A percentile compares a stretch with the other conserved stretches of the same genome.
phyloP scores from a whole-genome alignment of 2,113 vertebrate genomes.

The Engraulis encrasicolus region DNA sequence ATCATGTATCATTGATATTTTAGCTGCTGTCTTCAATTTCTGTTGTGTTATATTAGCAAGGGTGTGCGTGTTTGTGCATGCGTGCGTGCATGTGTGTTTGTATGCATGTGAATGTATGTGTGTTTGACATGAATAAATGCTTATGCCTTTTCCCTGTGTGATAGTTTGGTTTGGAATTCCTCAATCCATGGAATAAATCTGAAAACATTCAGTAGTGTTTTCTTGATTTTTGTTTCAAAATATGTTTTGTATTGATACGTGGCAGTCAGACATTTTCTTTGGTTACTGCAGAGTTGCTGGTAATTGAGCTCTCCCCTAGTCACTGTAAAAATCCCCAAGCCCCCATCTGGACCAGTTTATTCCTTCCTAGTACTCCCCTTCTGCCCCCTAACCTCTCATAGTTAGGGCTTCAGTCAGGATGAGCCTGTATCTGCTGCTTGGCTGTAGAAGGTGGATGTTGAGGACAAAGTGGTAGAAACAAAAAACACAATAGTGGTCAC shows the following conservation, averaged over 20 bases:
- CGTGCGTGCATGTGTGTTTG: not conserved
- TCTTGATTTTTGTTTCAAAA: not conserved
- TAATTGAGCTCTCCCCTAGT: not conserved
- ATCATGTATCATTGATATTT: constrained; percentile 1
- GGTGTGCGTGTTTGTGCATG: not conserved
- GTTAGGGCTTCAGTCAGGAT: not conserved
- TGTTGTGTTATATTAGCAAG: not conserved
- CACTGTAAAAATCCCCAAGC: not conserved
- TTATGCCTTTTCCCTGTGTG: not conserved
- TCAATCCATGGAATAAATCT: not conserved
- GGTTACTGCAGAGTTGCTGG: not conserved
- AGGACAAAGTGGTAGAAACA: not conserved
- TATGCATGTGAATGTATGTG: not conserved
- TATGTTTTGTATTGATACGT: not conserved
- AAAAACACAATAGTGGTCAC: not conserved
- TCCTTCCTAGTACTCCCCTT: not conserved
- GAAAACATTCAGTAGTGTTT: not conserved
- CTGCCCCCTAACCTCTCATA: constrained; percentile 13
- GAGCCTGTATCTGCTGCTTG: not conserved
- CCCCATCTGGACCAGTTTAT: not conserved
- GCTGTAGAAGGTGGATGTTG: not conserved
- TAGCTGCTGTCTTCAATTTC: not conserved
- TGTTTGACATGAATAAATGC: not conserved
- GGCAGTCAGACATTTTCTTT: not conserved
- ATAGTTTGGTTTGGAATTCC: not conserved